Conservation (phyloP, 2,113 vertebrate genomes). For the Alces alces region DNA sequence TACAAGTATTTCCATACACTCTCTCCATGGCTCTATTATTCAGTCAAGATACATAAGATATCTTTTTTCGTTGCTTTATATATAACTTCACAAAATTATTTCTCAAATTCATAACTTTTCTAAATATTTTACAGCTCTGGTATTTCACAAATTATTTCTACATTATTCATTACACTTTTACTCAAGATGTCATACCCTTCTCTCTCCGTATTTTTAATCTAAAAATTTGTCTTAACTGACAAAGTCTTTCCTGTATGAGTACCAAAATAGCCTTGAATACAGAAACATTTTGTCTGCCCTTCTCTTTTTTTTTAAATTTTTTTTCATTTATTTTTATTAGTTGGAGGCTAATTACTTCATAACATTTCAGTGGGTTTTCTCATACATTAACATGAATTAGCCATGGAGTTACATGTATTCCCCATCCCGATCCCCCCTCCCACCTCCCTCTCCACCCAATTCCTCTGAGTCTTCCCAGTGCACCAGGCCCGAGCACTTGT, state of each 20-base stretch:
- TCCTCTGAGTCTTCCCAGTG: no score
- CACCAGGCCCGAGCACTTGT: no score
- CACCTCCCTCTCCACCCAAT: no score
- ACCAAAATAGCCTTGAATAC: background rate
- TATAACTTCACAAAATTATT: background rate
- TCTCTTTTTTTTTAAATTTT: no score
- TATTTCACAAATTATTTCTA: conserved; percentile 4
- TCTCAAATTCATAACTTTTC: background rate
- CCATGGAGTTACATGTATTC: no score
- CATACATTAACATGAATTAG: no score
- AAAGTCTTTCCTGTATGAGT: background rate
- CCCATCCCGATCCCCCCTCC: no score
- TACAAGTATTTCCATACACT: background rate
- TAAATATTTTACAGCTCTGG: background rate
- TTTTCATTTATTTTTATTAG: no score
- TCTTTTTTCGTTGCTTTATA: background rate
- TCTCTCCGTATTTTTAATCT: background rate
- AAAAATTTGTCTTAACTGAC: background rate
- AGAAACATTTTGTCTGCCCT: background rate
- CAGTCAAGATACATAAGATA: background rate
- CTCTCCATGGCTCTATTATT: background rate
- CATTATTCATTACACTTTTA: background rate
- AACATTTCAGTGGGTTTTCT: no score
- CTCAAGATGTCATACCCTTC: background rate
- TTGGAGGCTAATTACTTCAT: no score